Evolutionary conservation across 2,113 vertebrate genomes (phyloP).

Genomic region (Rissa tridactyla): DNA sequence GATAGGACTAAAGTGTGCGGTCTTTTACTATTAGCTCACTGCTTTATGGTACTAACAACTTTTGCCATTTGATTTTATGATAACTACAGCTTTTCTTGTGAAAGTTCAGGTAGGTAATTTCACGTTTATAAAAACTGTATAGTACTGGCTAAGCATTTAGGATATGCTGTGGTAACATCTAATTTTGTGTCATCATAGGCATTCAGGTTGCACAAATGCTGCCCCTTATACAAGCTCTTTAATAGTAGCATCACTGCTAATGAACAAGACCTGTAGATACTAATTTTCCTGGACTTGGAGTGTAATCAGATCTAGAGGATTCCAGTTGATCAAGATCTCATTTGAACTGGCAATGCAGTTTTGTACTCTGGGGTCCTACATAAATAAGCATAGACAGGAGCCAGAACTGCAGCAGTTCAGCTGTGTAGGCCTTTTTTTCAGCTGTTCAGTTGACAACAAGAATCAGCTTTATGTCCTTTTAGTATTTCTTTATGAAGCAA

Average conservation of each 20-base stretch:
- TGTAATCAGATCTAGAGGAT: background rate
- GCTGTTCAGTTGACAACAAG: background rate
- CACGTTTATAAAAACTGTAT: background rate
- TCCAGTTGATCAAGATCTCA: background rate
- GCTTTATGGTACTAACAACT: background rate
- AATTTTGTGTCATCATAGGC: background rate
- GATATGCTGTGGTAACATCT: background rate
- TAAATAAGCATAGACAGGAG: background rate
- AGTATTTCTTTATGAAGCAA: background rate
- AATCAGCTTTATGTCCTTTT: background rate
- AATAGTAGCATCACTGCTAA: background rate
- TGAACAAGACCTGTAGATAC: background rate
- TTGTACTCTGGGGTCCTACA: background rate
- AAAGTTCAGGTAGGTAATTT: background rate
- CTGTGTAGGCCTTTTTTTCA: background rate
- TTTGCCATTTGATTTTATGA: background rate
- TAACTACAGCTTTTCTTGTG: background rate
- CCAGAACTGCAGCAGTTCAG: background rate
- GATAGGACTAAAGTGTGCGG: rapidly evolving
- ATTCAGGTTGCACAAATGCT: background rate
- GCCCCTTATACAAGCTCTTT: background rate
- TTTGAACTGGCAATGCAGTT: background rate
- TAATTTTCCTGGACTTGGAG: background rate
- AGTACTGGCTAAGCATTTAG: background rate
- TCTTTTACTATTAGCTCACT: background rate